phyloP scores from a whole-genome alignment of 2,113 vertebrate genomes.

The Oncorhynchus mykiss region DNA sequence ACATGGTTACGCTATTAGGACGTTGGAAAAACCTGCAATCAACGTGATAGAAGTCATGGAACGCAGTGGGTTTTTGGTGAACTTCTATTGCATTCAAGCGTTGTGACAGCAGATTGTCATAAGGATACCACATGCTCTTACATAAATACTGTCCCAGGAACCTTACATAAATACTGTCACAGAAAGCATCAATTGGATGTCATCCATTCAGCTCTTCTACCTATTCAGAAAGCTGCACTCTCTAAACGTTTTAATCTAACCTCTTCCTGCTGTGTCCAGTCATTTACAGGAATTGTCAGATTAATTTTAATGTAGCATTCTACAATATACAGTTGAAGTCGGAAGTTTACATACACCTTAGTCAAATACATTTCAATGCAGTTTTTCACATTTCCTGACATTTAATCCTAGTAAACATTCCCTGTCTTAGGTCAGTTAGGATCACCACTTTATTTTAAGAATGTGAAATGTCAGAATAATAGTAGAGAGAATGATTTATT shows the following conservation, averaged over 20 bases:
- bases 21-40: slow-evolving; percentile 13
- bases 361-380: too few species aligned
- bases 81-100: slow-evolving; percentile 18
- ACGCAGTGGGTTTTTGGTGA: not conserved
- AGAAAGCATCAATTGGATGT: not conserved
- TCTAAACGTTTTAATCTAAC: not conserved
- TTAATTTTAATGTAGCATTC: too few species aligned
- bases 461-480: too few species aligned
- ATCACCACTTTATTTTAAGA: too few species aligned
- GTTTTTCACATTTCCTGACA: too few species aligned
- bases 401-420: too few species aligned
- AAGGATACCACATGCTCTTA: slow-evolving; percentile 14
- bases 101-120: slow-evolving; percentile 6
- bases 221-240: not conserved
- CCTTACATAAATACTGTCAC: too few species aligned
- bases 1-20: not conserved
- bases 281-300: not conserved
- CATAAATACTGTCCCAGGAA: not conserved
- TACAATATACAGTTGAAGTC: too few species aligned
- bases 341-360: too few species aligned
- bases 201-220: not conserved
- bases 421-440: too few species aligned
- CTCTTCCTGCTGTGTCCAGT: not conserved
- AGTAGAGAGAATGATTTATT: too few species aligned
- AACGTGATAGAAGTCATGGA: not conserved